These are phyloP conservation scores for Colius striatus DNA, from an alignment of 2,113 vertebrate species.

Conservation along the genomic window DNA sequence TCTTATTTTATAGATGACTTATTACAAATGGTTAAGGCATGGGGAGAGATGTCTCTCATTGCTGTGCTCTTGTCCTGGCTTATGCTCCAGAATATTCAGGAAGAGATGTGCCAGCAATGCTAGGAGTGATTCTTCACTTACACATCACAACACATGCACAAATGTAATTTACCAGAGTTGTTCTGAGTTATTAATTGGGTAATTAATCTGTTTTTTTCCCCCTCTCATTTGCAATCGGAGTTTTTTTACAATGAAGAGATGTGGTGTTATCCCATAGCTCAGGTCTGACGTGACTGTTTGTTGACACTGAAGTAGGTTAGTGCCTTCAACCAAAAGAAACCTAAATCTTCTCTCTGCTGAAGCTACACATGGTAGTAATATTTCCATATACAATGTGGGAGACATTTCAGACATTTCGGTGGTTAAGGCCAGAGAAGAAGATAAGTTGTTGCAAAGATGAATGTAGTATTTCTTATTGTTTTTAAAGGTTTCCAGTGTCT, in stretches of 20 bases:
- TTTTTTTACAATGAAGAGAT: neutral
- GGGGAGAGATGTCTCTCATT: neutral
- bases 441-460: neutral
- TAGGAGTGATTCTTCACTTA: neutral
- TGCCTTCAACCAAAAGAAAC: neutral
- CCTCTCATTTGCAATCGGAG: neutral
- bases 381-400: neutral
- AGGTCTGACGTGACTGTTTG: neutral
- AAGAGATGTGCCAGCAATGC: neutral
- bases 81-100: neutral
- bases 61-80: neutral
- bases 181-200: neutral
- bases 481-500: neutral
- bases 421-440: neutral
- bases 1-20: neutral
- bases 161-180: neutral
- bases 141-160: accelerated
- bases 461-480: neutral
- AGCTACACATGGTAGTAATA: neutral
- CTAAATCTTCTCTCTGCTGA: neutral
- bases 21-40: neutral
- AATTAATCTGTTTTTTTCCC: neutral
- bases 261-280: accelerated
- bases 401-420: neutral
- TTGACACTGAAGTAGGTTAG: neutral